A percentile compares a stretch with the other conserved stretches of the same genome.
Evolutionary conservation across 2,797 vertebrate genomes (phyloP).

Genomic region (Hozukius guyotensis): DNA sequence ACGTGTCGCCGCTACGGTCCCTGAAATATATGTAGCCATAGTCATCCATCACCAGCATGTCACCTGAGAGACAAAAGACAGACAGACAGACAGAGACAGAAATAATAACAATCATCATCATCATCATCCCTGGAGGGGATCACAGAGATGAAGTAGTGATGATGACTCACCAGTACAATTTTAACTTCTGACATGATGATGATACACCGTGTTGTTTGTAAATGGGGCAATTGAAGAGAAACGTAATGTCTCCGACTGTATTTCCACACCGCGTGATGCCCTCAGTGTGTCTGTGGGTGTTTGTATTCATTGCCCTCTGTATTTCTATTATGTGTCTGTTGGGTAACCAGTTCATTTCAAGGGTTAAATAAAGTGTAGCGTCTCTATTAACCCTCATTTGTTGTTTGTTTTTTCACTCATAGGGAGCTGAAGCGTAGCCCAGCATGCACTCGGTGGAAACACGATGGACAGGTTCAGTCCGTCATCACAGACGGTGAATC

Average conservation of each 20-base stretch:
- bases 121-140: neutral
- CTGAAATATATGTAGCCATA: constrained; percentile 91
- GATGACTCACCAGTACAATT: constrained; percentile 13
- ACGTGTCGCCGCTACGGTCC: constrained; percentile 90
- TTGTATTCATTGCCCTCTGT: neutral
- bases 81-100: neutral
- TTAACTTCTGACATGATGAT: neutral
- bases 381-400: neutral
- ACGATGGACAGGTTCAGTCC: neutral
- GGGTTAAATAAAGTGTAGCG: neutral
- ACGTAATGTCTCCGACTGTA: neutral
- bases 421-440: neutral
- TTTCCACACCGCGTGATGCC: neutral
- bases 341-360: neutral
- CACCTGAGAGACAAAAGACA: constrained; percentile 77
- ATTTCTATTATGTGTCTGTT: neutral
- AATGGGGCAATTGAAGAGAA: neutral
- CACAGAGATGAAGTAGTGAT: neutral
- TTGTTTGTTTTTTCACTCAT: neutral
- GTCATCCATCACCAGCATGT: constrained; percentile 91
- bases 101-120: neutral
- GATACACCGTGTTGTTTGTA: neutral
- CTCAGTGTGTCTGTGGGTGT: neutral
- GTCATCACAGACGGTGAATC: constrained; percentile 19
- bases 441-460: neutral